Conservation (phyloP, 2,797 vertebrate species). For the Sciaenops ocellatus region DNA sequence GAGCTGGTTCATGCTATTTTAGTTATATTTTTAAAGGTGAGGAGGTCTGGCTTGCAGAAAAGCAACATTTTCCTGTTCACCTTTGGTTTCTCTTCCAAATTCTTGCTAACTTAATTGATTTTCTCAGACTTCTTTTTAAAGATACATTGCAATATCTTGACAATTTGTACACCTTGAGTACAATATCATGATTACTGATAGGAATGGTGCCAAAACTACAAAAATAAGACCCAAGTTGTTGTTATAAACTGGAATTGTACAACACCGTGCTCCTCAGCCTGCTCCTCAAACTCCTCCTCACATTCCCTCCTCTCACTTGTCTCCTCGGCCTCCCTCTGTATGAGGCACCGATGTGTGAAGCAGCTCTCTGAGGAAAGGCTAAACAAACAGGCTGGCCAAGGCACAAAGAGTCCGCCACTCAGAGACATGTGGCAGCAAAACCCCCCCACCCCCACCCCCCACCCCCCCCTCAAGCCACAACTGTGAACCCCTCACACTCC, state of each 20-base stretch:
- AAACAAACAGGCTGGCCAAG: constrained; percentile 83
- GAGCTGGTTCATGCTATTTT: no score
- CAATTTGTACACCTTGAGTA: neutral
- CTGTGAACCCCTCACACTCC: constrained; percentile 58
- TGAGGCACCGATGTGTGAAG: constrained; percentile 74
- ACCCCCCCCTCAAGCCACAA: constrained; percentile 26
- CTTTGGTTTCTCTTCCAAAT: neutral
- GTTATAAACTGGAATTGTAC: neutral
- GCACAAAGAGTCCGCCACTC: constrained; percentile 82
- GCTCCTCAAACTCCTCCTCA: constrained; percentile 4
- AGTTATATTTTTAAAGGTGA: no score
- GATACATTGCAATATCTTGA: neutral
- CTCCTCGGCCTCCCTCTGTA: constrained; percentile 21
- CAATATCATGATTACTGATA: neutral
- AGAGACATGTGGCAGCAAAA: constrained; percentile 81
- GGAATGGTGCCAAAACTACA: neutral
- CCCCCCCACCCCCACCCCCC: constrained; percentile 46
- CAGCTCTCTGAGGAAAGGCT: constrained; percentile 73
- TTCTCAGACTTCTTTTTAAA: neutral
- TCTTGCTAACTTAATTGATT: neutral
- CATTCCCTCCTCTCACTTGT: constrained; percentile 16
- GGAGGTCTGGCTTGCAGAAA: neutral
- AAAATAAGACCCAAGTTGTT: neutral
- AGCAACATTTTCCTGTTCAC: neutral
- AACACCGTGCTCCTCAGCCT: neutral